Evolutionary conservation across 2,797 vertebrate genomes (phyloP).

Genomic region (Tinamus major): DNA sequence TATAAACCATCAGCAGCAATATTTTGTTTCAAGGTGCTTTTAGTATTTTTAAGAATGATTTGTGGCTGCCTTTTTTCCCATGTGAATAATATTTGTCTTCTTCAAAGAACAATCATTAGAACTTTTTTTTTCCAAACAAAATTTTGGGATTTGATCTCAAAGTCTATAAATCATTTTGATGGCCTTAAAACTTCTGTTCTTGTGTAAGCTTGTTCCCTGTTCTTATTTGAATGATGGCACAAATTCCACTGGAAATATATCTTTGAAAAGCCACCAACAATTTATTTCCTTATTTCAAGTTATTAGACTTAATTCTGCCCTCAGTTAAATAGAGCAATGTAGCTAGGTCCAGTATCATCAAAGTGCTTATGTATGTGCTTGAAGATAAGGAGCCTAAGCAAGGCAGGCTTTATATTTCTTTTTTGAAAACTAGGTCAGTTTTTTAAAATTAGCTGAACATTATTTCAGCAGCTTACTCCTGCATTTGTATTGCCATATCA

Average conservation of each 20-base stretch:
- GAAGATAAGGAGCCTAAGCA: not conserved
- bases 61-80: not conserved
- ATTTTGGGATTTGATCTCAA: not conserved
- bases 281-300: not conserved
- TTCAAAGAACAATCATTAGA: not conserved
- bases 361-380: not conserved
- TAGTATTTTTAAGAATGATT: not conserved
- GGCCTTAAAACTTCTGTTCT: not conserved
- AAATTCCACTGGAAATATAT: not conserved
- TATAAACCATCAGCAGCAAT: not conserved
- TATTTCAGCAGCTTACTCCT: not conserved
- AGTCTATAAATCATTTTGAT: not conserved
- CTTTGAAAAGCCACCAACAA: not conserved
- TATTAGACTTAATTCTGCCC: not conserved
- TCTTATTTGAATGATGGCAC: not conserved
- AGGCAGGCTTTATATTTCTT: not conserved
- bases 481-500: accelerated
- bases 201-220: not conserved
- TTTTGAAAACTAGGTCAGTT: not conserved
- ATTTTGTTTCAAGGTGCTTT: not conserved
- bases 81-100: not conserved
- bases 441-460: not conserved
- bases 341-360: not conserved
- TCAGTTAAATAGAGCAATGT: not conserved
- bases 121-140: not conserved